Base-by-base conservation (phyloP, 2,113 vertebrate species). In the Clupea harengus region DNA sequence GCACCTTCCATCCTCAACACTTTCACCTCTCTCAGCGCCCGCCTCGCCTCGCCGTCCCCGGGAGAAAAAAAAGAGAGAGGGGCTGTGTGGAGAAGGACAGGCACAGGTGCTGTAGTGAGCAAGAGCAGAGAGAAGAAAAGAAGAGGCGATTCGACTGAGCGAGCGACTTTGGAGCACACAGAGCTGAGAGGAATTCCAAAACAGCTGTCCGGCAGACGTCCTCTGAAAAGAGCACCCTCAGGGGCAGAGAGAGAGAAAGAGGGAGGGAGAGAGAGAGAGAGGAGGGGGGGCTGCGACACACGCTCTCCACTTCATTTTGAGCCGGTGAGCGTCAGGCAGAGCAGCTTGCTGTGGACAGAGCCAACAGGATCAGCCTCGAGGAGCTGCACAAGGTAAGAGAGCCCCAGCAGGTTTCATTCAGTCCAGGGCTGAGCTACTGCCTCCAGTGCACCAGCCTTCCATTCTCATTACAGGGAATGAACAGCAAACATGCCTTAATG, bases 141-240 rank as follows among this genome's bases (percentile, higher is more conserved):
- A 25, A 86, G 88, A 84, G 83, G 72, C 85, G 81, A 25, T 60
- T 47, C 18, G 83, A 87, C 82, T 32, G 72, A 82, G 72, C 78
- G 15, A 54, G 81, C 52, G 32, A 78, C 72, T 78, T 11, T 78
- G 46, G 54, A 85, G 85, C 80, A 72, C 84, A 52, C 49, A 75
- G 84, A 89, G 86, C 86, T 91, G 87, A 91, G 92, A 92, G 93
- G 92, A 91, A 92, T 93, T 93, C 93, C 91, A 86, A 94, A 95
- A 94, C 95, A 95, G 94, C 95, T 95, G 95, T 95, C 92, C 91
- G 83, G 92, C 93, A 94, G 93, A 94, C 93, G 60, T 94, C 92
- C 90, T 92, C 83, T 90, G 90, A 92, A 72, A 83, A 85, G 81
- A 47, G 54, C 72, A 90, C 81, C 60, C 86, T 85, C 81, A 85